Evolutionary conservation across 2,113 vertebrate species (phyloP).

Genomic region (Oenanthe melanoleuca): DNA sequence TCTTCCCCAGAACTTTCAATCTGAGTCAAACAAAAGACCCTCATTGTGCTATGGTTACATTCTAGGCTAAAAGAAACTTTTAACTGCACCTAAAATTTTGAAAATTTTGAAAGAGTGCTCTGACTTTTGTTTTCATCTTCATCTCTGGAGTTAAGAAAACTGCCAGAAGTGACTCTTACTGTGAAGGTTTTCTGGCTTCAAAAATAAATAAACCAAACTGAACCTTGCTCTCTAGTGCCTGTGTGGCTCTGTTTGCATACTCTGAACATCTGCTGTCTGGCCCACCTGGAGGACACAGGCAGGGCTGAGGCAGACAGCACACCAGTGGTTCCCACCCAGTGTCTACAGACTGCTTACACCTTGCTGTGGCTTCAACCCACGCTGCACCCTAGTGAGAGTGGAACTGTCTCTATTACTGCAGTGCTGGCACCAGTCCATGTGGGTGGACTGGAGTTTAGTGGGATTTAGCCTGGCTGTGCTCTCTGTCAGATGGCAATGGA

Average conservation of each 20-base stretch:
- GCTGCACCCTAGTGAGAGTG: background rate
- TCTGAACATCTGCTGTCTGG: background rate
- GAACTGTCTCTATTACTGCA: background rate
- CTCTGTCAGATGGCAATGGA: background rate
- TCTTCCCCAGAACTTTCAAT: background rate
- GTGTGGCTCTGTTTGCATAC: background rate
- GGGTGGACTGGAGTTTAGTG: background rate
- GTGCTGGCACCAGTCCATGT: background rate
- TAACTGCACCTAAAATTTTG: background rate
- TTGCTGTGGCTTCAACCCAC: rapidly evolving
- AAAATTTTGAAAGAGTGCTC: background rate
- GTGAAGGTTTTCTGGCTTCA: background rate
- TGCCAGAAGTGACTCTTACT: background rate
- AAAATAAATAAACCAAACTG: background rate
- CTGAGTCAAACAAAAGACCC: background rate
- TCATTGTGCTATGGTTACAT: background rate
- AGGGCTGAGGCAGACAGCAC: background rate
- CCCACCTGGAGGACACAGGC: background rate
- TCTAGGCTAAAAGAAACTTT: background rate
- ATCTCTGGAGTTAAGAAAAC: background rate
- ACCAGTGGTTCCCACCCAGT: background rate
- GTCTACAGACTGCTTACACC: background rate
- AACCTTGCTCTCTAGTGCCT: background rate
- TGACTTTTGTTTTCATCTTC: background rate
- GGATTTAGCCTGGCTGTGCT: background rate